Evolutionary conservation across 2,113 vertebrate species (phyloP).

Genomic region (Panthera uncia): DNA sequence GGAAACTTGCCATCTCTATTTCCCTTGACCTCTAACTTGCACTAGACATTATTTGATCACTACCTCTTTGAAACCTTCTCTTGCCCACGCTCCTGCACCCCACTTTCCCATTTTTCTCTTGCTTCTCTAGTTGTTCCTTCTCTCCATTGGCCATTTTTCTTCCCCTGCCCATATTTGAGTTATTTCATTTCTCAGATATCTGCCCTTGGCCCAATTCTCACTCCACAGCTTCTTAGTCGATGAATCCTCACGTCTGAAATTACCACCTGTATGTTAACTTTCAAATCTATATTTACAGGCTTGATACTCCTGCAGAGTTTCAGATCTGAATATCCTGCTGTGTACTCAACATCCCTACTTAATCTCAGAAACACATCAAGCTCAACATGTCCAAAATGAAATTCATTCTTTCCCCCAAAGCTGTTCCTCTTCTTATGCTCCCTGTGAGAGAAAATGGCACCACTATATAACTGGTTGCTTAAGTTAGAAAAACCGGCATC

Average conservation of each 20-base stretch:
- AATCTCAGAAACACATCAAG: not conserved
- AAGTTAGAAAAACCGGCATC: not conserved
- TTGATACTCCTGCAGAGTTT: not conserved
- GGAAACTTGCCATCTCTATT: not conserved
- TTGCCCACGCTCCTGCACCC: not conserved
- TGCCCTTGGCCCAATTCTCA: not conserved
- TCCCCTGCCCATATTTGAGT: not conserved
- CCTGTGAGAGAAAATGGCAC: not conserved
- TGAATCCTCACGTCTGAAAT: not conserved
- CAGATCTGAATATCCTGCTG: not conserved
- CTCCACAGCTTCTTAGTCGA: not conserved
- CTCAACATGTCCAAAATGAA: not conserved
- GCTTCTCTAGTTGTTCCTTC: not conserved
- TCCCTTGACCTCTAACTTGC: not conserved
- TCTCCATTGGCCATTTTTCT: not conserved
- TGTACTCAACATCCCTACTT: not conserved
- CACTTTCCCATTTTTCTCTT: not conserved
- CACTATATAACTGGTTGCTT: not conserved
- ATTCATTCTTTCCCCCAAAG: not conserved
- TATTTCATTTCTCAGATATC: not conserved
- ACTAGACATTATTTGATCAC: not conserved
- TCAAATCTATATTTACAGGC: not conserved
- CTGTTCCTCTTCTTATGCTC: not conserved
- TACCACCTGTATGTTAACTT: not conserved
- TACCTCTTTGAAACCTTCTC: not conserved